Conservation (phyloP, 2,888 invertebrate genomes). For the Drosophila vallismaia region DNA sequence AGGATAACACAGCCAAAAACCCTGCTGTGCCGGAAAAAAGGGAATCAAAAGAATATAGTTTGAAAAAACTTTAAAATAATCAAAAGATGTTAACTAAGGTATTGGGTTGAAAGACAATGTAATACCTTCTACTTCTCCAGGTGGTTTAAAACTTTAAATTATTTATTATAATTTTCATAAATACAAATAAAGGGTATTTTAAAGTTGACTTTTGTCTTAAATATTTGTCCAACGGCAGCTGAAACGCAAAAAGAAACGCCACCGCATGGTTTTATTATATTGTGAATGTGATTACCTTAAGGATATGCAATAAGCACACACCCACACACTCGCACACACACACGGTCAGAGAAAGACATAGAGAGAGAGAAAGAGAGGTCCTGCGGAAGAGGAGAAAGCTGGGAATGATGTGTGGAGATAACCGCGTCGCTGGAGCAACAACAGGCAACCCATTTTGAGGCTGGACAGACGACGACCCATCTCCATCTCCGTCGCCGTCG, state of each 20-base stretch:
- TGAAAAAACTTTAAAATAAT: not conserved
- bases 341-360: not conserved
- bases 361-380: not conserved
- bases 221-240: slow-evolving; percentile 59
- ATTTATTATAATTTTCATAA: not conserved
- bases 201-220: not conserved
- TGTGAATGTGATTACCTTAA: slow-evolving; percentile 81
- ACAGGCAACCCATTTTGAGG: slow-evolving; percentile 37
- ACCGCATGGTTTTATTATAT: slow-evolving; percentile 82
- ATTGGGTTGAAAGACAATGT: no score
- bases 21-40: not conserved
- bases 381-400: slow-evolving; percentile 11
- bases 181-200: not conserved
- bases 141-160: no score
- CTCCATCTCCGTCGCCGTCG: slow-evolving; percentile 14
- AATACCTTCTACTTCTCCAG: no score
- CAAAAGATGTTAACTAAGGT: not conserved
- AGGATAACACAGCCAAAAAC: not conserved
- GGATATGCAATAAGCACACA: slow-evolving; percentile 78
- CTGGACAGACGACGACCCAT: slow-evolving; percentile 45
- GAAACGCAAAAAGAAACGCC: slow-evolving; percentile 69
- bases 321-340: slow-evolving; percentile 30
- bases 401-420: slow-evolving; percentile 44
- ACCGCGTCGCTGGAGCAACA: slow-evolving; percentile 17
- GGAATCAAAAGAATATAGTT: no score